phyloP scores from a whole-genome alignment of 1,140 invertebrate species.

The Mylabris phalerata region DNA sequence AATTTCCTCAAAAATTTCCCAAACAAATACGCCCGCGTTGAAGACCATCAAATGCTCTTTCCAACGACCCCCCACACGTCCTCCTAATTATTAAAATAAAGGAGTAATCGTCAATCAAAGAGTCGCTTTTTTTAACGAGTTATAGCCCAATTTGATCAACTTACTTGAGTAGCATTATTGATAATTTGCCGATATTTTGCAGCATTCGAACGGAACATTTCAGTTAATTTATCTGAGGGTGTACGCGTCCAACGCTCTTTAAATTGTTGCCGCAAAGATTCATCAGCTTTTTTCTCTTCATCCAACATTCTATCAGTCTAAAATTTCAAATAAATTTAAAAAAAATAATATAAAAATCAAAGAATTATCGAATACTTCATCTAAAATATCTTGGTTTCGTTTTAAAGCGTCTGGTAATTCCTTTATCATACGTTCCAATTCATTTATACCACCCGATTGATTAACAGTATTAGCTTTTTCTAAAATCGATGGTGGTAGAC shows the following conservation, averaged over 20 bases:
- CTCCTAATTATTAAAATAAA: background rate
- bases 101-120: background rate
- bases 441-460: conserved; percentile 59
- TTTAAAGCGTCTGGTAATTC: conserved; percentile 87
- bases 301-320: conserved; percentile 77
- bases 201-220: conserved; percentile 78
- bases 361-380: conserved; percentile 60
- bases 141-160: background rate
- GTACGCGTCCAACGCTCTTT: conserved; percentile 88
- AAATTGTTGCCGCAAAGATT: conserved; percentile 81
- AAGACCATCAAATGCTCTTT: no score
- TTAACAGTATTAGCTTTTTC: conserved; percentile 76
- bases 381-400: conserved; percentile 91
- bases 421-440: conserved; percentile 54
- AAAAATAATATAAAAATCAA: no score
- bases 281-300: conserved; percentile 89
- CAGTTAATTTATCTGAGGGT: conserved; percentile 80
- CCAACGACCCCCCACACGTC: background rate
- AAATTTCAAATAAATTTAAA: conserved; percentile 5
- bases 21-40: no score
- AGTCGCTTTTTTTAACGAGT: no score
- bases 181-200: conserved; percentile 90
- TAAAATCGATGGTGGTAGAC: conserved; percentile 79
- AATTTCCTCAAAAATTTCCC: no score
- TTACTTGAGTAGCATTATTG: conserved; percentile 73